Evolutionary conservation across 2,797 vertebrate species (phyloP).

Genomic region (Catostomus latipinnis): DNA sequence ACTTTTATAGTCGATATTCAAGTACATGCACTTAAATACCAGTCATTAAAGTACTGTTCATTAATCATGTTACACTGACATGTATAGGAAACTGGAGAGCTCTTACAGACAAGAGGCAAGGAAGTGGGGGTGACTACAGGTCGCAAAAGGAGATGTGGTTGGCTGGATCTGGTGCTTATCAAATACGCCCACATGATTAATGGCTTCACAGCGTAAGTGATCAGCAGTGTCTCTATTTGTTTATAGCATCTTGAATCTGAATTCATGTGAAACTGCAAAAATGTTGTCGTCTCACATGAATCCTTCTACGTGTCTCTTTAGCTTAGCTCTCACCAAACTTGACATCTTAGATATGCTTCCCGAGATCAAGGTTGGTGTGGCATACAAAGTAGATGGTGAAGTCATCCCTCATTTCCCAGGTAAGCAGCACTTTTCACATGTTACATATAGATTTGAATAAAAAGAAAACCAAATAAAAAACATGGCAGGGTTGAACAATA

Average conservation of each 20-base stretch:
- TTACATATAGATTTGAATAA: background rate
- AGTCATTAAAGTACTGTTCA: background rate
- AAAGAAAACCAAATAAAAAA: background rate
- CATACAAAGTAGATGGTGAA: constrained; percentile 89
- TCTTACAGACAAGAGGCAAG: constrained; percentile 90
- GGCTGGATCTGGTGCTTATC: constrained; percentile 94
- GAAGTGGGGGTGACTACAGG: constrained; percentile 97
- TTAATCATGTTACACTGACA: background rate
- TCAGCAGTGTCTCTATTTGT: background rate
- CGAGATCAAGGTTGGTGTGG: constrained; percentile 93
- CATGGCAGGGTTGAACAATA: background rate
- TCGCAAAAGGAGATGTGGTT: constrained; percentile 95
- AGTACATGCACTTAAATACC: background rate
- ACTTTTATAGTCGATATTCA: background rate
- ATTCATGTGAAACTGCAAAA: background rate
- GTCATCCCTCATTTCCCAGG: constrained; percentile 97
- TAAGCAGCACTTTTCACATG: constrained; percentile 64
- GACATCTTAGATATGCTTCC: constrained; percentile 93
- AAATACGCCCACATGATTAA: constrained; percentile 99
- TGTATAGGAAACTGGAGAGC: constrained; percentile 87
- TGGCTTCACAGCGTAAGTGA: constrained; percentile 96
- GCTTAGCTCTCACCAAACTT: constrained; percentile 96
- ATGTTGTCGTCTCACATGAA: background rate
- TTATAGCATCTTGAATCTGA: background rate
- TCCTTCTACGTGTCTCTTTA: constrained; percentile 60